phyloP scores from a whole-genome alignment of 2,888 invertebrate genomes.

The Dorcus hopei region DNA sequence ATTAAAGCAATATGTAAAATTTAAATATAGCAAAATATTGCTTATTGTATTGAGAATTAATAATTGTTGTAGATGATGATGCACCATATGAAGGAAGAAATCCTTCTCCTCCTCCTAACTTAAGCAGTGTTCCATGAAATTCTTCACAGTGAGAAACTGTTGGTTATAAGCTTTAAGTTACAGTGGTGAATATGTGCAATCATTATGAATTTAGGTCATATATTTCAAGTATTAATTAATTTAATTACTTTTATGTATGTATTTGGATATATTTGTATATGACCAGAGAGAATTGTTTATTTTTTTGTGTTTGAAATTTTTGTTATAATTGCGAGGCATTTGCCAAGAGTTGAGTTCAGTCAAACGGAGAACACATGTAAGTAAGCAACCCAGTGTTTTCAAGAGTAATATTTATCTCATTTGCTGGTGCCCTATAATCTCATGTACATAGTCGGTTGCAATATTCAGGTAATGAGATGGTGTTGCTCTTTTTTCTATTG shows the following conservation, averaged over 20 bases:
- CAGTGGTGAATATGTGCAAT: slow-evolving; percentile 3
- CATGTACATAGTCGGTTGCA: slow-evolving; percentile 15
- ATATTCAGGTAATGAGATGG: slow-evolving; percentile 13
- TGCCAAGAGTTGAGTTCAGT: background rate
- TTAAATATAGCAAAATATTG: no score
- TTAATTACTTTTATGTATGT: slow-evolving; percentile 6
- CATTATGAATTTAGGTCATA: slow-evolving; percentile 1
- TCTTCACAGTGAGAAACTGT: background rate
- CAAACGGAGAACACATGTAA: background rate
- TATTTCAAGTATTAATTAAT: slow-evolving; percentile 14
- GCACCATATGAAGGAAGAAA: slow-evolving; percentile 48
- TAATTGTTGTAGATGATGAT: slow-evolving; percentile 43
- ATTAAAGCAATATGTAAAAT: background rate
- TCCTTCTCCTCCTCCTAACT: slow-evolving; percentile 48
- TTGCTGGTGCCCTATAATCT: slow-evolving; percentile 11
- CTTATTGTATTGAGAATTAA: background rate
- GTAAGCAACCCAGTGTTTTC: slow-evolving; percentile 17
- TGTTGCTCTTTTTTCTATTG: slow-evolving; percentile 18
- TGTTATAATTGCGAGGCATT: slow-evolving; percentile 29
- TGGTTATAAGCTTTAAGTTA: background rate
- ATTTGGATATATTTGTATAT: slow-evolving; percentile 33
- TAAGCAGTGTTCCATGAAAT: slow-evolving; percentile 28
- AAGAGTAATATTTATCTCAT: slow-evolving; percentile 8
- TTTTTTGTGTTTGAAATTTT: slow-evolving; percentile 39
- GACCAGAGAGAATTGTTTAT: slow-evolving; percentile 33